Conservation (phyloP, 2,888 invertebrate genomes). For the Eristalis pertinax region DNA sequence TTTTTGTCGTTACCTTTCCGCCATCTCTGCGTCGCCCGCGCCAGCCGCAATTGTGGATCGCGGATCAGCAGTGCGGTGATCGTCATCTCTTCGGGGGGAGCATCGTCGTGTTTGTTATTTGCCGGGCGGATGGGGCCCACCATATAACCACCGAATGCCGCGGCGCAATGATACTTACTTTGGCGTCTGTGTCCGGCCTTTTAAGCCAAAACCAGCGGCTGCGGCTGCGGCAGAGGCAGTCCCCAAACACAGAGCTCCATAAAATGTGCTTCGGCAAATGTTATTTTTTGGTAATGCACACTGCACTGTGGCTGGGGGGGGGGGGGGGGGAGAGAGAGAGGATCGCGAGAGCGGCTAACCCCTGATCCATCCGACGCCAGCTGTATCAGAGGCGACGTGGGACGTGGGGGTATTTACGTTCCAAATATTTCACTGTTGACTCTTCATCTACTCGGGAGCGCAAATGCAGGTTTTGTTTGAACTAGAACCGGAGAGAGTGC, state of each 20-base stretch:
- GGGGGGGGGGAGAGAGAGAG: no score
- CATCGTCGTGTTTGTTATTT: background rate
- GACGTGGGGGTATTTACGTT: conserved; percentile 20
- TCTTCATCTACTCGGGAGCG: conserved; percentile 49
- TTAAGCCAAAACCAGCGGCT: conserved; percentile 19
- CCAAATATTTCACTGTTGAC: conserved; percentile 58
- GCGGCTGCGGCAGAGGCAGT: conserved; percentile 6
- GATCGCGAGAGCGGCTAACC: background rate
- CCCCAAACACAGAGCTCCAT: conserved; percentile 22
- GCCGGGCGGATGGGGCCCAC: conserved; percentile 15
- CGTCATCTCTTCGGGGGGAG: conserved; percentile 21
- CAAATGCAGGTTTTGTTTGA: conserved; percentile 60
- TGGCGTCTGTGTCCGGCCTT: conserved; percentile 39
- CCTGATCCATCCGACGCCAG: background rate
- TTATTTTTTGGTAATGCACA: conserved; percentile 66
- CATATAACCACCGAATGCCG: background rate
- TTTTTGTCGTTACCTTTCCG: background rate
- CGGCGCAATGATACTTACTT: conserved; percentile 24
- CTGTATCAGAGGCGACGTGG: background rate
- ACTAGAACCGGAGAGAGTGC: conserved; percentile 50
- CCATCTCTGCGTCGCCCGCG: conserved; percentile 14
- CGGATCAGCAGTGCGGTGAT: conserved; percentile 8
- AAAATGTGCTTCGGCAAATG: conserved; percentile 49
- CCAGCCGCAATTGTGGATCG: conserved; percentile 4
- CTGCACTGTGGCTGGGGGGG: background rate